phyloP scores from a whole-genome alignment of 2,888 invertebrate genomes.

The Aphelenchoides bicaudatus region DNA sequence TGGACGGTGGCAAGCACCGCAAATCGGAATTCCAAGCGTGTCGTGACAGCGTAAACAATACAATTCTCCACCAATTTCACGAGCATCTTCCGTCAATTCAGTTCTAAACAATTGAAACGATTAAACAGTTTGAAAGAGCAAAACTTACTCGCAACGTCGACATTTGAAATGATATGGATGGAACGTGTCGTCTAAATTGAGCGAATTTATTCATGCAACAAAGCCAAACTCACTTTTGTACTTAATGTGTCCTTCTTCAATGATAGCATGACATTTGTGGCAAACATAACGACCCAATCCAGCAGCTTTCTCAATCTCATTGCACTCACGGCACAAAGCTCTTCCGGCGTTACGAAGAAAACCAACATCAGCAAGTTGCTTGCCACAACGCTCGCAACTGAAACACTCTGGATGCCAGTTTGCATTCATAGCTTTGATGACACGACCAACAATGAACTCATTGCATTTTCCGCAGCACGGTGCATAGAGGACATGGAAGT shows the following conservation, averaged over 20 bases:
- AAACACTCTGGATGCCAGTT: slow-evolving; percentile 99
- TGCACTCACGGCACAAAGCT: slow-evolving; percentile 89
- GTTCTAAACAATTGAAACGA: slow-evolving; percentile 66
- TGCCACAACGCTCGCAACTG: slow-evolving; percentile 85
- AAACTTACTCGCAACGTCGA: slow-evolving; percentile 66
- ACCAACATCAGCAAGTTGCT: slow-evolving; percentile 88
- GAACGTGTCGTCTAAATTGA: slow-evolving; percentile 96
- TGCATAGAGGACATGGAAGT: slow-evolving; percentile 93
- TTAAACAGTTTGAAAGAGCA: slow-evolving; percentile 4
- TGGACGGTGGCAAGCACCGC: slow-evolving; percentile 95
- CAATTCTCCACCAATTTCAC: slow-evolving; percentile 83
- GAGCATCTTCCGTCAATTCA: slow-evolving; percentile 88
- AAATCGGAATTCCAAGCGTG: slow-evolving; percentile 99
- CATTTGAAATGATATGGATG: slow-evolving; percentile 99
- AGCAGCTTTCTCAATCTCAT: slow-evolving; percentile 88
- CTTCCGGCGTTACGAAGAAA: slow-evolving; percentile 77
- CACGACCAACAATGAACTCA: slow-evolving; percentile 95
- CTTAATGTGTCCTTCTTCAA: slow-evolving; percentile 65
- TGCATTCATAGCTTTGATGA: slow-evolving; percentile 97
- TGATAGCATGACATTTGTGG: slow-evolving; percentile 67
- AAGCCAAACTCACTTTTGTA: too few species aligned
- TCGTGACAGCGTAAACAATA: slow-evolving; percentile 97
- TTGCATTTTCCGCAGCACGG: slow-evolving; percentile 78
- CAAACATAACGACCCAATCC: slow-evolving; percentile 86
- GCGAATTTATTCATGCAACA: too few species aligned